These are phyloP conservation scores for Raja brachyura DNA, from an alignment of 2,113 vertebrate genomes.

Conservation along the genomic window DNA sequence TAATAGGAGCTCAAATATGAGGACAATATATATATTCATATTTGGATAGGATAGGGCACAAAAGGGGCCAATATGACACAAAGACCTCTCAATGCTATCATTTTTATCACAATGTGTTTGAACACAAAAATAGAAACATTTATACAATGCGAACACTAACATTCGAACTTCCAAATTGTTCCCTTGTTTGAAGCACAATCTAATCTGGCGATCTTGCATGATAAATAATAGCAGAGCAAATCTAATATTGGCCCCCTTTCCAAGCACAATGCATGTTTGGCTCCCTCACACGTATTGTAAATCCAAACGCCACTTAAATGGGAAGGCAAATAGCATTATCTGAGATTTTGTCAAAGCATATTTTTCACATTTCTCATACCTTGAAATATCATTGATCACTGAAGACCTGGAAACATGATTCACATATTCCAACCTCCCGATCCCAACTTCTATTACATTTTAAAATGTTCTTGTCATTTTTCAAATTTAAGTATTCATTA, in stretches of 20 bases:
- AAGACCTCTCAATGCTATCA: neutral
- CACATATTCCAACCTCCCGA: neutral
- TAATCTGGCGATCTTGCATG: neutral
- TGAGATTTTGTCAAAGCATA: neutral
- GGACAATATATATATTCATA: neutral
- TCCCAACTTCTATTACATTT: neutral
- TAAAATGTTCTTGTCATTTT: neutral
- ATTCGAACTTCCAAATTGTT: neutral
- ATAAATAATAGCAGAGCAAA: neutral
- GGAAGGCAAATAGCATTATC: neutral
- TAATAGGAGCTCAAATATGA: neutral
- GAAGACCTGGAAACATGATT: neutral
- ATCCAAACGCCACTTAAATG: neutral
- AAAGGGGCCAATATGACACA: neutral
- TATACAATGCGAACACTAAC: neutral
- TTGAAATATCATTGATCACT: neutral
- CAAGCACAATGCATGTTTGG: neutral
- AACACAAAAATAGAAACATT: neutral
- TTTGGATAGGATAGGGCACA: neutral
- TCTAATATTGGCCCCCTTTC: neutral
- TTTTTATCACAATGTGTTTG: neutral
- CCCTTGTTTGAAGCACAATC: neutral
- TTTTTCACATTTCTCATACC: neutral
- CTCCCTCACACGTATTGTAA: neutral
- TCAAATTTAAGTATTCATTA: too few relatives aligned